phyloP scores from a whole-genome alignment of 1,140 invertebrate genomes.

The Aphis craccivora region DNA sequence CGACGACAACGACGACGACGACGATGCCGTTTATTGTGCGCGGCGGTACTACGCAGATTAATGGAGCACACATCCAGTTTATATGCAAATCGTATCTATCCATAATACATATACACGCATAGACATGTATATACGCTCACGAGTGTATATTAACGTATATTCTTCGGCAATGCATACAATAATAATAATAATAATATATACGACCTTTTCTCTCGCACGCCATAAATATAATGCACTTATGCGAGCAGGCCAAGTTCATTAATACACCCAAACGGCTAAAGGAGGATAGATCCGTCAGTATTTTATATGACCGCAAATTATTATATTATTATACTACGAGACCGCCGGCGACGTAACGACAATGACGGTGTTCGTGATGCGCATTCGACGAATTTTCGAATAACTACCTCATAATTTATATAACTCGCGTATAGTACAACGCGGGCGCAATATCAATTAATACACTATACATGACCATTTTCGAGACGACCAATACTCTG shows the following conservation, averaged over 20 bases:
- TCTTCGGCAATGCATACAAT: background rate
- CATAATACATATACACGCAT: background rate
- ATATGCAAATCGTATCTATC: constrained; percentile 45
- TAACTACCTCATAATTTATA: background rate
- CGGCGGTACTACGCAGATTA: background rate
- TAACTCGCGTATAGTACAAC: background rate
- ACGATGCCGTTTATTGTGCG: background rate
- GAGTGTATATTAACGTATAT: background rate
- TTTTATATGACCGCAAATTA: background rate
- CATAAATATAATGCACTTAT: background rate
- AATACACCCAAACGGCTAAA: background rate
- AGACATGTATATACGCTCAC: background rate
- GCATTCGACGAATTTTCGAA: background rate
- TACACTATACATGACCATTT: background rate
- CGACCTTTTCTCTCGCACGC: background rate
- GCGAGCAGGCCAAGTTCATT: background rate
- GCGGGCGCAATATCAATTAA: background rate
- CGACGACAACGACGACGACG: background rate
- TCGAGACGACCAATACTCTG: background rate
- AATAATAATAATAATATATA: constrained; percentile 1
- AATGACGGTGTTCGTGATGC: background rate
- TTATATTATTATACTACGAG: background rate
- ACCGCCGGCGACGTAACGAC: too few relatives aligned
- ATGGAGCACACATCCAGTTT: constrained; percentile 52
- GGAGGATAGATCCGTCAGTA: background rate